Conservation (phyloP, 2,113 vertebrate genomes). For the Pedionomus torquatus region DNA sequence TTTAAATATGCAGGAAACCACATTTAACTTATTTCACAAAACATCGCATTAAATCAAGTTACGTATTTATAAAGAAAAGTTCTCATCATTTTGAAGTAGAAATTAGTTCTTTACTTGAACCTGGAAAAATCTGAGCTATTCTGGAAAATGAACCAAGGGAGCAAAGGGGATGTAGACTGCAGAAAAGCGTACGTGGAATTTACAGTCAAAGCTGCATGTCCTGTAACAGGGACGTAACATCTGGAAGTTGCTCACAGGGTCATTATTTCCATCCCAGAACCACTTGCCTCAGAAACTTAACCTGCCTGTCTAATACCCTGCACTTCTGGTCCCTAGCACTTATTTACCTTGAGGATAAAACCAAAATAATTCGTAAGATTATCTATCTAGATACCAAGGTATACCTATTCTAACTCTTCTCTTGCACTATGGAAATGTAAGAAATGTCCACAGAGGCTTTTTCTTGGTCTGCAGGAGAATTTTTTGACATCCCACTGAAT, state of each 20-base stretch:
- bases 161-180: not conserved
- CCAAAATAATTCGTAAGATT: not conserved
- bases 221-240: not conserved
- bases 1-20: not conserved
- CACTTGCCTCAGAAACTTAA: not conserved
- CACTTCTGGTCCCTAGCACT: not conserved
- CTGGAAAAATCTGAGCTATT: slow-evolving; percentile 30
- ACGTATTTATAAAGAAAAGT: not conserved
- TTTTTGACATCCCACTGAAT: not conserved
- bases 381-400: not conserved
- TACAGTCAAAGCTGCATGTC: not conserved
- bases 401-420: not conserved
- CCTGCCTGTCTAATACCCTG: not conserved
- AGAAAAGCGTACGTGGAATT: not conserved
- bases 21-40: not conserved
- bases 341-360: not conserved
- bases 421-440: rapidly evolving
- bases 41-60: not conserved
- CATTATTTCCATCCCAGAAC: not conserved
- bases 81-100: slow-evolving; percentile 6
- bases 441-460: not conserved
- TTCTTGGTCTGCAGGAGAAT: not conserved
- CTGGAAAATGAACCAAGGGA: slow-evolving; percentile 15
- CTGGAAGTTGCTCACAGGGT: not conserved
- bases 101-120: slow-evolving; percentile 31